Conservation (phyloP, 2,113 vertebrate genomes). For the Stigmatopora nigra region DNA sequence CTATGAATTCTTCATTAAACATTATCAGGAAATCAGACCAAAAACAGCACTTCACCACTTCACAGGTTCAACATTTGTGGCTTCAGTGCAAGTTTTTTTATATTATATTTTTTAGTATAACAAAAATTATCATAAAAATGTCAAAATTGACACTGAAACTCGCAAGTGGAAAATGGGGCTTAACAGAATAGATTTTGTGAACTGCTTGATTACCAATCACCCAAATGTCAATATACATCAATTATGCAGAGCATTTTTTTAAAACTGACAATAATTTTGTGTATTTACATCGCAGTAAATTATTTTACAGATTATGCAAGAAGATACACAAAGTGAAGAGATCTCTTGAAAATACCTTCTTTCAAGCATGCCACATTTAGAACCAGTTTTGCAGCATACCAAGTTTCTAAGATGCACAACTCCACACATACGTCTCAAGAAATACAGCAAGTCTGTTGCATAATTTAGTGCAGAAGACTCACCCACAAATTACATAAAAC, state of each 20-base stretch:
- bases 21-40: too few species aligned
- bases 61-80: too few species aligned
- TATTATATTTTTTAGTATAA: too few species aligned
- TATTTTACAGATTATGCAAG: not conserved
- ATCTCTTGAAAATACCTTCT: not conserved
- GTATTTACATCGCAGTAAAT: not conserved
- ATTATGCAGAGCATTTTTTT: not conserved
- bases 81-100: too few species aligned
- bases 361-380: not conserved
- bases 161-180: too few species aligned
- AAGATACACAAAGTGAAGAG: not conserved
- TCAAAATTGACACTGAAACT: too few species aligned
- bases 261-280: not conserved
- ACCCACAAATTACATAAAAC: not conserved
- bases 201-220: not conserved
- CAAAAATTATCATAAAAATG: too few species aligned
- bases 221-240: not conserved
- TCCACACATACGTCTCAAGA: not conserved
- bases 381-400: slow-evolving; percentile 51
- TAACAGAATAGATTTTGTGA: not conserved
- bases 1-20: too few species aligned
- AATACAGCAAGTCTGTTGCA: slow-evolving; percentile 7
- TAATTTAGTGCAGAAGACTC: not conserved
- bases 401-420: slow-evolving; percentile 11
- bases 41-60: too few species aligned